A percentile compares a stretch with the other conserved stretches of the same genome.
These are phyloP conservation scores for Aethina tumida DNA, from an alignment of 1,140 invertebrate genomes.

Conservation along the genomic window DNA sequence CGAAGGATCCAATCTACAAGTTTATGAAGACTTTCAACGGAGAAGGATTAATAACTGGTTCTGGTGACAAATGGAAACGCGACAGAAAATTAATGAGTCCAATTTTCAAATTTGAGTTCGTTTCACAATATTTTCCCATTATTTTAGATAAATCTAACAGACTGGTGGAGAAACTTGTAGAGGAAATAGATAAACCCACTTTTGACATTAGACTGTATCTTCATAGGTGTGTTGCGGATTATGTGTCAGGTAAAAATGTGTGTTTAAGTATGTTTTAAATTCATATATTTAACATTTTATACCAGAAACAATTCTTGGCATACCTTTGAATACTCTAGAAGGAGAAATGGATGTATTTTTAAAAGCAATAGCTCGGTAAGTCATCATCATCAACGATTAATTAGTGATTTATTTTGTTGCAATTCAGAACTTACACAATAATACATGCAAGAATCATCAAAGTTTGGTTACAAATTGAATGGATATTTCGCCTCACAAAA, in stretches of 20 bases:
- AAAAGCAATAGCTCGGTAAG: conserved; percentile 6
- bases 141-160: conserved; percentile 4
- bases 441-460: conserved; percentile 16
- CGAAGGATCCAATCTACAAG: conserved; percentile 19
- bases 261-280: conserved; percentile 1
- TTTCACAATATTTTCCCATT: conserved; percentile 4
- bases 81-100: conserved; percentile 12
- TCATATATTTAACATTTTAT: too few species aligned
- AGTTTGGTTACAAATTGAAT: conserved; percentile 14
- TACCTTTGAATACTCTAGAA: conserved; percentile 10
- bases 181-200: not conserved
- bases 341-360: conserved; percentile 11
- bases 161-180: conserved; percentile 4
- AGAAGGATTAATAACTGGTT: conserved; percentile 16
- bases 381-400: not conserved
- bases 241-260: conserved; percentile 10
- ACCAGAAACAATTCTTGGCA: conserved; percentile 12
- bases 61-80: conserved; percentile 18
- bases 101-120: too few species aligned
- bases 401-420: not conserved
- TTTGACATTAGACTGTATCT: conserved; percentile 11
- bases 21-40: conserved; percentile 18
- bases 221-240: conserved; percentile 7
- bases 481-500: conserved; percentile 8
- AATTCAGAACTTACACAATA: conserved; percentile 13